phyloP scores from a whole-genome alignment of 1,140 invertebrate genomes.

The Aphis craccivora region DNA sequence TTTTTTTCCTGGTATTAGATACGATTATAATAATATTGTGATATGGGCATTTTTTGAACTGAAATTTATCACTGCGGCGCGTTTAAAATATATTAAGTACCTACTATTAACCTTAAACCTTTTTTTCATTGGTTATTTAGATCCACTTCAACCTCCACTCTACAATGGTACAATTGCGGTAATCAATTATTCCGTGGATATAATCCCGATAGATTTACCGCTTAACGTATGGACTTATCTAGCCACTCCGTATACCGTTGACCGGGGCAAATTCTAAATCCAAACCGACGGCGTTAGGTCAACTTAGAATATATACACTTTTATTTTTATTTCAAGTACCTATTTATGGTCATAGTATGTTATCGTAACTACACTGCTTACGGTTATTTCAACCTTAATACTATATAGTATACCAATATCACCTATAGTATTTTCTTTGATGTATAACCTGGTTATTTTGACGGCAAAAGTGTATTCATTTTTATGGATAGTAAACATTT shows the following conservation, averaged over 20 bases:
- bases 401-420: background rate
- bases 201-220: background rate
- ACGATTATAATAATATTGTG: background rate
- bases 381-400: background rate
- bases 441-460: background rate
- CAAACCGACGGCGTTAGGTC: background rate
- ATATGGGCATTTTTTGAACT: too few relatives aligned
- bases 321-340: background rate
- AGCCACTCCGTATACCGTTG: background rate
- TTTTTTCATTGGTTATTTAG: too few relatives aligned
- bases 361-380: background rate
- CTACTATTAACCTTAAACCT: too few relatives aligned
- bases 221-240: background rate
- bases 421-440: background rate
- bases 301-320: background rate
- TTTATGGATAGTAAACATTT: conserved; percentile 7
- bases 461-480: background rate
- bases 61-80: too few relatives aligned
- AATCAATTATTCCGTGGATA: background rate
- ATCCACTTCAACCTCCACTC: too few relatives aligned
- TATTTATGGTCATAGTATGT: background rate
- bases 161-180: too few relatives aligned
- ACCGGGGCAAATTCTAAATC: background rate
- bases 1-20: background rate
- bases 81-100: too few relatives aligned